A percentile compares a stretch with the other conserved stretches of the same genome.
phyloP scores from a whole-genome alignment of 2,113 vertebrate genomes.

The Chitala chitala region DNA sequence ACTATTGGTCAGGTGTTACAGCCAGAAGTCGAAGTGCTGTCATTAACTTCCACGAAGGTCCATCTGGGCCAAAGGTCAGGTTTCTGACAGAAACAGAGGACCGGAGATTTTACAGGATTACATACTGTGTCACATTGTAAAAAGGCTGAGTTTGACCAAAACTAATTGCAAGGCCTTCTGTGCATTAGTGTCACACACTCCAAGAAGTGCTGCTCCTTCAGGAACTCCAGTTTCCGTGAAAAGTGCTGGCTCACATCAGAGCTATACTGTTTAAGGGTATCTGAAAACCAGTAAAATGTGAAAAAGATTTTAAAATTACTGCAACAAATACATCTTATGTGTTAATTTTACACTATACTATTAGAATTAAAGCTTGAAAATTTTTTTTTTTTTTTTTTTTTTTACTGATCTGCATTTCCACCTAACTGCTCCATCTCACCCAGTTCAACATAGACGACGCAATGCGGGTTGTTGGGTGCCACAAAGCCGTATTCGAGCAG shows the following conservation, averaged over 20 bases:
- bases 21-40: conserved; percentile 74
- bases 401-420: neutral
- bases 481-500: conserved; percentile 90
- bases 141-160: neutral
- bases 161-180: neutral
- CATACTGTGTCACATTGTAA: neutral
- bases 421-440: conserved; percentile 57
- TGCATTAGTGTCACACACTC: conserved; percentile 57
- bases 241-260: conserved; percentile 63
- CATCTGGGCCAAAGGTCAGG: conserved; percentile 77
- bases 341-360: neutral
- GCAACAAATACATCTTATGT: neutral
- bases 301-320: neutral
- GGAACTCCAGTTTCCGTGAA: conserved; percentile 73
- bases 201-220: conserved; percentile 69
- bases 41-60: conserved; percentile 85
- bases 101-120: conserved; percentile 4
- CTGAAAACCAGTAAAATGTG: conserved; percentile 50
- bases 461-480: conserved; percentile 72
- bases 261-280: conserved; percentile 59
- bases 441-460: conserved; percentile 71
- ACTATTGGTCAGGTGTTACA: conserved; percentile 71
- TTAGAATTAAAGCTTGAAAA: too few species aligned
- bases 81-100: conserved; percentile 58
- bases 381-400: neutral